A percentile compares a stretch with the other conserved stretches of the same genome.
phyloP scores from a whole-genome alignment of 2,888 invertebrate genomes.

The Diadegma fenestrale region DNA sequence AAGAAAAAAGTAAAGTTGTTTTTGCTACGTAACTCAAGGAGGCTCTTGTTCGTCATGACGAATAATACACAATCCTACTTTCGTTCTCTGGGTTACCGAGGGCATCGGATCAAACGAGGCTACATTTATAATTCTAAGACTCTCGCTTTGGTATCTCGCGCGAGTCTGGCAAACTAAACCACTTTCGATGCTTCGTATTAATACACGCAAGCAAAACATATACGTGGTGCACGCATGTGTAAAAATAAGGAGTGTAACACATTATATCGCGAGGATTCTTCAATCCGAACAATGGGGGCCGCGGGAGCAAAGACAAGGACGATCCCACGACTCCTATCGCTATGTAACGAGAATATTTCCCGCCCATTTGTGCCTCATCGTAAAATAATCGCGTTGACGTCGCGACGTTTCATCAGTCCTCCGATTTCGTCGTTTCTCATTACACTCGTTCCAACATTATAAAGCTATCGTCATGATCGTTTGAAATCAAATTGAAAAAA shows the following conservation, averaged over 20 bases:
- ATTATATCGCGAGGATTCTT: slow-evolving; percentile 65
- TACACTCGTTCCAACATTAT: background rate
- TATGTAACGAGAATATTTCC: slow-evolving; percentile 58
- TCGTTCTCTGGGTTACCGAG: slow-evolving; percentile 72
- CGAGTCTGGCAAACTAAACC: slow-evolving; percentile 76
- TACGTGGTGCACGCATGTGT: background rate
- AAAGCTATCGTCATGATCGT: background rate
- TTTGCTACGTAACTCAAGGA: background rate
- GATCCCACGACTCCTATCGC: slow-evolving; percentile 83
- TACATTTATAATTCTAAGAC: slow-evolving; percentile 44
- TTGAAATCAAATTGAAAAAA: background rate
- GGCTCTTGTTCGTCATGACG: slow-evolving; percentile 1
- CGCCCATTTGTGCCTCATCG: slow-evolving; percentile 41
- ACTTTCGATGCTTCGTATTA: slow-evolving; percentile 80
- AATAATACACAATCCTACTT: slow-evolving; percentile 66
- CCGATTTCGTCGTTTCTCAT: slow-evolving; percentile 24
- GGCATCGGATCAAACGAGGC: slow-evolving; percentile 50
- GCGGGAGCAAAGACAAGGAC: slow-evolving; percentile 84
- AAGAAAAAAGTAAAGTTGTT: background rate
- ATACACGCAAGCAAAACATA: slow-evolving; percentile 44
- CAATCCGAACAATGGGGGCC: slow-evolving; percentile 81
- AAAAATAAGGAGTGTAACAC: slow-evolving; percentile 49
- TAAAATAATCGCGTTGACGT: slow-evolving; percentile 56
- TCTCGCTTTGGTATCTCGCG: slow-evolving; percentile 48
- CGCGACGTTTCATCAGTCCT: slow-evolving; percentile 63